Percentiles rank a stretch among this genome's conserved stretches.
Conservation (phyloP, 2,888 invertebrate genomes). For the Agrilus mali region DNA sequence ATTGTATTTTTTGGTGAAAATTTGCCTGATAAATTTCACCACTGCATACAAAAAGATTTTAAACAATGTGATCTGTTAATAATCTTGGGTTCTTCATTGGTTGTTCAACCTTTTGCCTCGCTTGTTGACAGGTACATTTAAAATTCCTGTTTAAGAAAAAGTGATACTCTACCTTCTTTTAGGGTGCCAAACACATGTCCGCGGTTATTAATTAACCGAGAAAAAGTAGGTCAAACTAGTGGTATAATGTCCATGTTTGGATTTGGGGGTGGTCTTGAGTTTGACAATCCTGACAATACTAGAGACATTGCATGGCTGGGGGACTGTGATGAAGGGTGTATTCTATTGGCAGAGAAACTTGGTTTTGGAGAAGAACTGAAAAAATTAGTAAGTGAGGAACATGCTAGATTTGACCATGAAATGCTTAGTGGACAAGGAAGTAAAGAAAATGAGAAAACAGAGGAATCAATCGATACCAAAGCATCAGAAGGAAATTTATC, state of each 20-base stretch:
- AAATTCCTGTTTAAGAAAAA: neutral
- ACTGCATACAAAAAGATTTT: slow-evolving; percentile 60
- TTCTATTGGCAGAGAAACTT: slow-evolving; percentile 57
- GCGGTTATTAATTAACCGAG: slow-evolving; percentile 76
- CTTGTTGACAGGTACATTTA: slow-evolving; percentile 56
- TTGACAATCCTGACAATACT: slow-evolving; percentile 47
- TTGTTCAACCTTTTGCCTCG: slow-evolving; percentile 90
- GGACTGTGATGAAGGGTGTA: slow-evolving; percentile 72
- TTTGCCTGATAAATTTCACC: slow-evolving; percentile 67
- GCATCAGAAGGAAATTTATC: no score
- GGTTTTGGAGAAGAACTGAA: slow-evolving; percentile 53
- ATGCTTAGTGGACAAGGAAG: slow-evolving; percentile 11
- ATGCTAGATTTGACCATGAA: slow-evolving; percentile 5
- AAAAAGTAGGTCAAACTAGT: slow-evolving; percentile 47
- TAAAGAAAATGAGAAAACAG: neutral
- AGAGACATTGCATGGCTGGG: slow-evolving; percentile 75
- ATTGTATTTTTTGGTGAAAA: slow-evolving; percentile 93
- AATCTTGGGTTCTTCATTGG: slow-evolving; percentile 89
- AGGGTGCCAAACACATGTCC: slow-evolving; percentile 62
- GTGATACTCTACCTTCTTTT: slow-evolving; percentile 8
- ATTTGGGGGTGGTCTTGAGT: slow-evolving; percentile 50
- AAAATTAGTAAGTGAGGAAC: slow-evolving; percentile 15
- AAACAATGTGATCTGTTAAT: slow-evolving; percentile 79
- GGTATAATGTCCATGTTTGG: slow-evolving; percentile 29
- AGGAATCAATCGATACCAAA: slow-evolving; percentile 1